These are phyloP conservation scores for Chrysolina oricalcia DNA, from an alignment of 2,888 invertebrate genomes.

Conservation along the genomic window DNA sequence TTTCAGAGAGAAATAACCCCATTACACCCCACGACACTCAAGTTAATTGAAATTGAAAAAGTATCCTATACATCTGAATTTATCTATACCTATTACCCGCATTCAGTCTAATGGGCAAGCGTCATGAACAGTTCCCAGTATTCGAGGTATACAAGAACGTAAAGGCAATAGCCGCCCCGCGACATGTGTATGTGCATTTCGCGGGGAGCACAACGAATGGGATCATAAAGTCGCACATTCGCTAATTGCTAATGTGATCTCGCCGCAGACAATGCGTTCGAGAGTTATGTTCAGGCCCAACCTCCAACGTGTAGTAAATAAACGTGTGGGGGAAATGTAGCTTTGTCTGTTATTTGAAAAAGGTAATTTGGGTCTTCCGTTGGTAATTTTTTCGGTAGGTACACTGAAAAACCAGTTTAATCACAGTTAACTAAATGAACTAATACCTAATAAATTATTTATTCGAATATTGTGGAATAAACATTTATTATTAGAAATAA, in stretches of 20 bases:
- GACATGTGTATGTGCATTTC: conserved; percentile 50
- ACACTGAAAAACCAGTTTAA: background rate
- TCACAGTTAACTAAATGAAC: no score
- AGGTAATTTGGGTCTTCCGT: conserved; percentile 4
- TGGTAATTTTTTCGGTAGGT: background rate
- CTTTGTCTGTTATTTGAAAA: conserved; percentile 8
- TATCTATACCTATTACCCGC: conserved; percentile 31
- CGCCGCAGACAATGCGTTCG: conserved; percentile 46
- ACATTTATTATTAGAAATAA: no score
- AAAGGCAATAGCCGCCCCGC: conserved; percentile 40
- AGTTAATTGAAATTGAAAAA: conserved; percentile 33
- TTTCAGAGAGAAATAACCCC: conserved; percentile 3
- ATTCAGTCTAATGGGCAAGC: conserved; percentile 37
- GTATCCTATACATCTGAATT: conserved; percentile 29
- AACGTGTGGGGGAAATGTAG: conserved; percentile 18
- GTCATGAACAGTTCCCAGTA: conserved; percentile 46
- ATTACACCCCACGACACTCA: conserved; percentile 14
- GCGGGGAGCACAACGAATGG: conserved; percentile 54
- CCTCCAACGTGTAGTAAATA: conserved; percentile 23
- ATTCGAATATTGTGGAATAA: no score
- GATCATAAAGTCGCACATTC: conserved; percentile 55
- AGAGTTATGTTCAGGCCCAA: conserved; percentile 35
- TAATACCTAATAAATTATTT: no score
- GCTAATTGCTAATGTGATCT: conserved; percentile 54
- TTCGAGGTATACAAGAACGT: conserved; percentile 44